These are phyloP conservation scores for Sebastiscus albofasciatus DNA, from an alignment of 2,797 vertebrate species.

Conservation along the genomic window DNA sequence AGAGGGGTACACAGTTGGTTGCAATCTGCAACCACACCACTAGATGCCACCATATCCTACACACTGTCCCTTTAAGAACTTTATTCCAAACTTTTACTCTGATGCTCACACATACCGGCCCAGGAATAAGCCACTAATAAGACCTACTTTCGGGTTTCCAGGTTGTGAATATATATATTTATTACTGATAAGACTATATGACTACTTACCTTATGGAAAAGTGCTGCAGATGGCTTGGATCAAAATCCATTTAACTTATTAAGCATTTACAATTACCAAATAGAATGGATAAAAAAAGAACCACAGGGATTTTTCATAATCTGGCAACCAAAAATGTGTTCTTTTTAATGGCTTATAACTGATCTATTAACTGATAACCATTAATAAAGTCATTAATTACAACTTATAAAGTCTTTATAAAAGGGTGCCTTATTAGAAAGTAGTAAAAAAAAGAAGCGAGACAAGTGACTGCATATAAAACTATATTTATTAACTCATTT, in stretches of 20 bases:
- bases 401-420: not conserved
- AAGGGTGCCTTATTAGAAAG: not conserved
- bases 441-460: not conserved
- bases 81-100: too few species aligned
- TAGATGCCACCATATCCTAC: too few species aligned
- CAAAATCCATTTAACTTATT: not conserved
- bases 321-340: not conserved
- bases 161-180: not conserved
- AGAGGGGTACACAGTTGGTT: too few species aligned
- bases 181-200: too few species aligned
- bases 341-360: not conserved
- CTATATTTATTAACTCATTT: constrained; percentile 64
- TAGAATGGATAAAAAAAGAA: not conserved
- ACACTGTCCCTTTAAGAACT: too few species aligned
- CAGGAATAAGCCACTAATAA: not conserved
- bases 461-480: constrained; percentile 56
- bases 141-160: not conserved
- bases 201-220: not conserved
- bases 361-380: not conserved
- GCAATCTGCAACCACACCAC: too few species aligned
- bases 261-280: not conserved
- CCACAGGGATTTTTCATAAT: not conserved
- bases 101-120: not conserved
- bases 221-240: not conserved
- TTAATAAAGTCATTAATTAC: not conserved